These are phyloP conservation scores for Chironomus striatipennis DNA, from an alignment of 1,140 invertebrate genomes.

Conservation along the genomic window DNA sequence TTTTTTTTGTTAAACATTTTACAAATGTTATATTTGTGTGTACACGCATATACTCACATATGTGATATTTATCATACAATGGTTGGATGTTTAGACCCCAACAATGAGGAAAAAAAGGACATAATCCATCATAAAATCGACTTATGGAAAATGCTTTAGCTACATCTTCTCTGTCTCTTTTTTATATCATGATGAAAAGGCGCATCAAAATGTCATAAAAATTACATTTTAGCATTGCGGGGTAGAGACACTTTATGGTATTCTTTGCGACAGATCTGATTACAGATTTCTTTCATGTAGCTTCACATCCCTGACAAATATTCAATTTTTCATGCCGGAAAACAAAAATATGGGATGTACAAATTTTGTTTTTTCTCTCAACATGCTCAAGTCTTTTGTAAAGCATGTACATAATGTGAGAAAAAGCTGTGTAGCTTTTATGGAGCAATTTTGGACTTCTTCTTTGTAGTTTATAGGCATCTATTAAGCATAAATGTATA, in stretches of 20 bases:
- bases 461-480: background rate
- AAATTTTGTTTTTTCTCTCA: slow-evolving; percentile 6
- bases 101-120: background rate
- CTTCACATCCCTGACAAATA: too few species aligned
- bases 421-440: background rate
- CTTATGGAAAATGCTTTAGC: background rate
- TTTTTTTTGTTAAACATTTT: background rate
- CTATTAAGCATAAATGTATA: too few species aligned
- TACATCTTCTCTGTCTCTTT: background rate
- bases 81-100: too few species aligned
- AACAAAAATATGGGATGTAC: background rate
- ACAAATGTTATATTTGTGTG: background rate
- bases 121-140: slow-evolving; percentile 19
- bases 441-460: slow-evolving; percentile 7
- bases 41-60: background rate
- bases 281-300: too few species aligned
- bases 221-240: slow-evolving; percentile 16
- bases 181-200: background rate
- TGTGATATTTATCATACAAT: too few species aligned
- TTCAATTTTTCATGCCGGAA: too few species aligned
- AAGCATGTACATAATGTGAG: background rate
- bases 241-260: too few species aligned
- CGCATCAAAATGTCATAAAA: slow-evolving; percentile 21
- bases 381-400: background rate
- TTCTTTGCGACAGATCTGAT: too few species aligned